A percentile compares a stretch with the other conserved stretches of the same genome.
phyloP scores from a whole-genome alignment of 1,140 invertebrate genomes.

The Schmidtea mediterranea region DNA sequence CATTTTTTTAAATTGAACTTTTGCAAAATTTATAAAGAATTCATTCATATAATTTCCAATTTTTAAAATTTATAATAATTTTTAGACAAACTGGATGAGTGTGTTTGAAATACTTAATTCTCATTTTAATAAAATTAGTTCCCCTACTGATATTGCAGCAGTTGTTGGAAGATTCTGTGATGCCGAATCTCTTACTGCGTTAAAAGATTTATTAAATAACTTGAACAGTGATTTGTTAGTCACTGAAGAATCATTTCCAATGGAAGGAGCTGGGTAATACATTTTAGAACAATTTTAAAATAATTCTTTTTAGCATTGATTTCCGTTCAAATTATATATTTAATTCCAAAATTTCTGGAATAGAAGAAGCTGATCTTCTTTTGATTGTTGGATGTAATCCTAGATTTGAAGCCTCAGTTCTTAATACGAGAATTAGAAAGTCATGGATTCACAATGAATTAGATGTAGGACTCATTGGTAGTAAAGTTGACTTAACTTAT shows the following conservation, averaged over 20 bases:
- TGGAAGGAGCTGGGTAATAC: constrained; percentile 35
- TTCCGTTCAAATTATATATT: constrained; percentile 39
- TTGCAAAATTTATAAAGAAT: too few species aligned
- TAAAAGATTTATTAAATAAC: constrained; percentile 77
- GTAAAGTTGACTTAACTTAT: constrained; percentile 70
- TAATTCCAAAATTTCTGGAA: constrained; percentile 54
- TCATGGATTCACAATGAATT: constrained; percentile 31
- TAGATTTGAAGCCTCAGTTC: constrained; percentile 76
- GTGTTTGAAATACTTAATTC: too few species aligned
- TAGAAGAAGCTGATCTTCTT: constrained; percentile 74
- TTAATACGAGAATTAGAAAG: constrained; percentile 80
- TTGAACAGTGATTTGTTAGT: constrained; percentile 56
- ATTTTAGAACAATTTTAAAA: constrained; percentile 27
- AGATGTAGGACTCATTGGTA: constrained; percentile 47
- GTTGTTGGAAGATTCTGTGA: constrained; percentile 66
- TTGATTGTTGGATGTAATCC: constrained; percentile 84
- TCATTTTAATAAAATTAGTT: constrained; percentile 36
- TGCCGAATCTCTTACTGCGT: constrained; percentile 55
- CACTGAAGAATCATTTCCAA: constrained; percentile 63
- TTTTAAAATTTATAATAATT: background rate
- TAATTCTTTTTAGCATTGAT: background rate
- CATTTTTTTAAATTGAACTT: too few species aligned
- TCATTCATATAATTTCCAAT: too few species aligned
- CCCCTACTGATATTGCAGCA: constrained; percentile 43
- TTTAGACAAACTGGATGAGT: background rate